A percentile compares a stretch with the other conserved stretches of the same genome.
These are phyloP conservation scores for Schizotus pectinicornis DNA, from an alignment of 2,888 invertebrate genomes.

Conservation along the genomic window DNA sequence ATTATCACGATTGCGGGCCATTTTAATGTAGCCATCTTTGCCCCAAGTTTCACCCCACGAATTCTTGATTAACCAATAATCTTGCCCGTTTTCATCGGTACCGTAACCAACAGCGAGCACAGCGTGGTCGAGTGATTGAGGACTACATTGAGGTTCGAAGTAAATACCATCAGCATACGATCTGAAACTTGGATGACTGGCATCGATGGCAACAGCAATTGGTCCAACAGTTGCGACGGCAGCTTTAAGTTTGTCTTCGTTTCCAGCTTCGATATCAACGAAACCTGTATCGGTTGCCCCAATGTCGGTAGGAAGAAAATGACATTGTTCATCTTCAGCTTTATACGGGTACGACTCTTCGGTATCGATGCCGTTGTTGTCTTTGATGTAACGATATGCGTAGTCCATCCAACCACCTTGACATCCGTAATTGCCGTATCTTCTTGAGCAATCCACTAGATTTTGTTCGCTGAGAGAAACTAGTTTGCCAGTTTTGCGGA, in stretches of 20 bases:
- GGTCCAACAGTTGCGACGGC: constrained; percentile 80
- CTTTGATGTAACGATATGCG: constrained; percentile 35
- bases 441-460: constrained; percentile 9
- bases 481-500: not conserved
- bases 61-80: constrained; percentile 73
- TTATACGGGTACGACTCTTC: constrained; percentile 38
- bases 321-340: constrained; percentile 20
- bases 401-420: constrained; percentile 24
- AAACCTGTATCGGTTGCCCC: not conserved
- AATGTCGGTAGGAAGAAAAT: not conserved
- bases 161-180: constrained; percentile 81
- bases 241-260: not conserved
- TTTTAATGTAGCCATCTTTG: constrained; percentile 41
- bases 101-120: constrained; percentile 81
- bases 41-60: constrained; percentile 62
- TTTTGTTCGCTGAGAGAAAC: constrained; percentile 12
- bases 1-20: constrained; percentile 58
- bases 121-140: constrained; percentile 76
- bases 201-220: constrained; percentile 85
- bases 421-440: constrained; percentile 9
- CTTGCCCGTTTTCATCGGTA: constrained; percentile 62
- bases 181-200: constrained; percentile 77
- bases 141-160: constrained; percentile 74
- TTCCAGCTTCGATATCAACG: not conserved
- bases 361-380: constrained; percentile 33